Evolutionary conservation across 2,888 invertebrate species (phyloP), one percentile per base, ranked within the genome.

Genomic region (Endotricha flammealis): DNA sequence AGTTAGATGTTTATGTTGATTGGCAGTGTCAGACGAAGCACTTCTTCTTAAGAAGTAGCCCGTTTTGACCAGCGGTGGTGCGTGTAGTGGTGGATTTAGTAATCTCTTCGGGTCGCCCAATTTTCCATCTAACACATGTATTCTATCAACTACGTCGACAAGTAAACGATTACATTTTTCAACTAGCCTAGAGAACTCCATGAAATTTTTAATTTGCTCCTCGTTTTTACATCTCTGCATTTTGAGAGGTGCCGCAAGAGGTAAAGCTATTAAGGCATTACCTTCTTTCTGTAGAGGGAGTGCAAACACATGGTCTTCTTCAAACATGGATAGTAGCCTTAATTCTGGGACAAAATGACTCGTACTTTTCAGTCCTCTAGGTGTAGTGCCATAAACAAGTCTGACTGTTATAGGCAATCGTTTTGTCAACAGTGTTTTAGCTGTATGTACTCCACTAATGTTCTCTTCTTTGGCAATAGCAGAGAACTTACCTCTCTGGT

Each of bases 361-460:
- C 25, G 93, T 91, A 60, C 93, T 93, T 71, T 95, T 95, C 10
- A 95, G 78, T 0, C 95, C 94, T 68, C 94, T 88, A 0, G 97
- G 97, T 23, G 94, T 92, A 33, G 94, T 93, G 16, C 97, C 97
- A 64, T 96, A 95, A 3, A 97, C 96, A 59, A 97, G 88, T 61
- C 97, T 90, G 9, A 98, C 97, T 48, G 96, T 96, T 48, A 98
- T 89, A 14, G 98, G 98, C 82, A 98, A 89, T 48, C 97, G 90
- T 77, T 97, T 98, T 48, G 93, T 92, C 37, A 97, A 82, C 48
- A 98, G 87, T 59, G 95, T 96, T 64, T 93, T 92, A 9, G 96
- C 95, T 46, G 95, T 94, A 75, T 98, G 97, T 10, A 97, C 97
- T 12, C 97, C 97, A 66, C 96, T 95, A 47, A 98, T 96, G 80